Conservation (phyloP, 2,113 vertebrate genomes). For the Spea bombifrons region DNA sequence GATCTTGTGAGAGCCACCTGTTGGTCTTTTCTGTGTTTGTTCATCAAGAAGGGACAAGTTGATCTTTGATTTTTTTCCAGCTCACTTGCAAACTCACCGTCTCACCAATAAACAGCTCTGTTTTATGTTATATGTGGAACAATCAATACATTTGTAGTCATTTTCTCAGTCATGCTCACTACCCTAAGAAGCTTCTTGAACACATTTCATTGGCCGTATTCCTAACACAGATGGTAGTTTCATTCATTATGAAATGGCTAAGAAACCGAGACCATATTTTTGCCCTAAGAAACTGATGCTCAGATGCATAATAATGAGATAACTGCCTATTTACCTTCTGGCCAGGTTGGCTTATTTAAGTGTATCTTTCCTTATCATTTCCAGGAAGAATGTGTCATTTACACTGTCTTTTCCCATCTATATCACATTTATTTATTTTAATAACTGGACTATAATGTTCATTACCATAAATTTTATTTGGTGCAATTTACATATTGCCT, state of each 20-base stretch:
- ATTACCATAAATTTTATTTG: background rate
- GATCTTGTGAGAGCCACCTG: no score
- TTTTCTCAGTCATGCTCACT: no score
- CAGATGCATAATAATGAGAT: background rate
- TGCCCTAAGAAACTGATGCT: background rate
- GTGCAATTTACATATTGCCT: conserved; percentile 10
- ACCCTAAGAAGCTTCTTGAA: no score
- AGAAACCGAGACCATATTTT: background rate
- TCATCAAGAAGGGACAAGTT: no score
- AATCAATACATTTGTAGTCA: no score
- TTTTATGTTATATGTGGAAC: no score
- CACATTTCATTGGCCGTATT: no score
- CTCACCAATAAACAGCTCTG: no score
- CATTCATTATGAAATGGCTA: background rate
- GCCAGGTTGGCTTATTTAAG: background rate
- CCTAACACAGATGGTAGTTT: no score
- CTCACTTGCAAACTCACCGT: no score
- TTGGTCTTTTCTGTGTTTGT: no score
- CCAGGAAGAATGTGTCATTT: conserved; percentile 1
- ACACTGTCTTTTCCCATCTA: conserved; percentile 20
- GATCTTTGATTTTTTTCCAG: no score
- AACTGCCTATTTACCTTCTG: background rate
- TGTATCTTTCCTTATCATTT: background rate
- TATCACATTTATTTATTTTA: background rate
- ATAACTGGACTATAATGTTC: background rate